Percentiles rank a stretch among this genome's conserved stretches.
phyloP scores from a whole-genome alignment of 2,113 vertebrate genomes.

The Tragelaphus imberbis region DNA sequence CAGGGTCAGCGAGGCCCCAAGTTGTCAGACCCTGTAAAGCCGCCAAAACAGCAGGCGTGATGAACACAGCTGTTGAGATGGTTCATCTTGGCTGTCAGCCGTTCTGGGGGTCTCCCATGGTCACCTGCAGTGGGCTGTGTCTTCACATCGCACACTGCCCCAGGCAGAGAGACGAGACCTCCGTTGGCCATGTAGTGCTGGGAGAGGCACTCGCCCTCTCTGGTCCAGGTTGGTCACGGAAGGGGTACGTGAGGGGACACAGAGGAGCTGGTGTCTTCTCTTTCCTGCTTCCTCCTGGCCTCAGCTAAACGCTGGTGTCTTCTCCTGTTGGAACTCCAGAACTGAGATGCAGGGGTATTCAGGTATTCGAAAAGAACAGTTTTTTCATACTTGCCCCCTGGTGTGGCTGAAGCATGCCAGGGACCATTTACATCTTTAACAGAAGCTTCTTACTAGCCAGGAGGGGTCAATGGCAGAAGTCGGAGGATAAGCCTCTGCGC shows the following conservation, averaged over 20 bases:
- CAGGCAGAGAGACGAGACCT: too few relatives aligned
- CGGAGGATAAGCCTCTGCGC: accelerated
- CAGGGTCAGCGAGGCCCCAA: not conserved
- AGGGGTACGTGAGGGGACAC: not conserved
- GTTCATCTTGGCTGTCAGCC: not conserved
- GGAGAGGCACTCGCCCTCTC: not conserved
- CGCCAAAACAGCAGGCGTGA: accelerated
- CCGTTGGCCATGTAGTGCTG: accelerated
- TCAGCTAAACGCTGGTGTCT: too few relatives aligned
- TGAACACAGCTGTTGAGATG: accelerated
- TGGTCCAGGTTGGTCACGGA: not conserved
- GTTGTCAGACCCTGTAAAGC: not conserved
- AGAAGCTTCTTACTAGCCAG: not conserved
- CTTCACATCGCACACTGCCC: accelerated
- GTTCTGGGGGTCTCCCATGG: not conserved
- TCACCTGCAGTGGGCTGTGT: not conserved
- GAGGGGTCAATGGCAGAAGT: not conserved
- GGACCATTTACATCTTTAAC: not conserved
- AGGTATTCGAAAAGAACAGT: too few relatives aligned
- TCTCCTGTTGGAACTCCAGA: too few relatives aligned
- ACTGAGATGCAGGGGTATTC: not conserved
- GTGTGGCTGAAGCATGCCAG: accelerated
- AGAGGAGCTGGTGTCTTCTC: too few relatives aligned
- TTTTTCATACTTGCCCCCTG: accelerated
- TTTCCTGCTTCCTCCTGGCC: too few relatives aligned